phyloP scores from a whole-genome alignment of 2,113 vertebrate genomes.

The Neomonachus schauinslandi region DNA sequence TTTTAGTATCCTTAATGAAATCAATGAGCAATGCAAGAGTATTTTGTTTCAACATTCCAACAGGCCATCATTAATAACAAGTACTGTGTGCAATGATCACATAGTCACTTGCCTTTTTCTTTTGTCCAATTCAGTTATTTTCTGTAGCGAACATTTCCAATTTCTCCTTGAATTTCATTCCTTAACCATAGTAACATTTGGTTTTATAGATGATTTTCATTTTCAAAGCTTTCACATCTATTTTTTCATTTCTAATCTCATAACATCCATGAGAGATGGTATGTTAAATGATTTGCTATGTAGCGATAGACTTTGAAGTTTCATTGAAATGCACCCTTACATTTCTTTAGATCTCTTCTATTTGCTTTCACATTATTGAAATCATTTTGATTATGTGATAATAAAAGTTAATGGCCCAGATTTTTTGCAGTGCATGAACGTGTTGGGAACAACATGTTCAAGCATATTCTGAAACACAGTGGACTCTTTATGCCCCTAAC shows the following conservation, averaged over 20 bases:
- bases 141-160: background rate
- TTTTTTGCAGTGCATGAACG: background rate
- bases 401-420: background rate
- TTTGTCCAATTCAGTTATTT: background rate
- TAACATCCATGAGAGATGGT: background rate
- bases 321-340: background rate
- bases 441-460: background rate
- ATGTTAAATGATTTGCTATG: background rate
- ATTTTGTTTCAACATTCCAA: background rate
- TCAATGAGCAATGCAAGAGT: background rate
- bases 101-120: background rate
- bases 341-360: background rate
- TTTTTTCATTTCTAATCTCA: background rate
- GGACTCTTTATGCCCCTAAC: no score
- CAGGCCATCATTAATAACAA: background rate
- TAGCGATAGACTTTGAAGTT: background rate
- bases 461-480: background rate
- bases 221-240: background rate
- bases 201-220: background rate
- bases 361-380: slow-evolving; percentile 13
- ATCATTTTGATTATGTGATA: background rate
- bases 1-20: background rate
- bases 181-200: background rate
- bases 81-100: background rate
- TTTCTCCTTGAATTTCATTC: background rate